A percentile compares a stretch with the other conserved stretches of the same genome.
Conservation (phyloP, 30 jellyfish, hydroid and myxozoan genomes). For the Clytia hemisphaerica region DNA sequence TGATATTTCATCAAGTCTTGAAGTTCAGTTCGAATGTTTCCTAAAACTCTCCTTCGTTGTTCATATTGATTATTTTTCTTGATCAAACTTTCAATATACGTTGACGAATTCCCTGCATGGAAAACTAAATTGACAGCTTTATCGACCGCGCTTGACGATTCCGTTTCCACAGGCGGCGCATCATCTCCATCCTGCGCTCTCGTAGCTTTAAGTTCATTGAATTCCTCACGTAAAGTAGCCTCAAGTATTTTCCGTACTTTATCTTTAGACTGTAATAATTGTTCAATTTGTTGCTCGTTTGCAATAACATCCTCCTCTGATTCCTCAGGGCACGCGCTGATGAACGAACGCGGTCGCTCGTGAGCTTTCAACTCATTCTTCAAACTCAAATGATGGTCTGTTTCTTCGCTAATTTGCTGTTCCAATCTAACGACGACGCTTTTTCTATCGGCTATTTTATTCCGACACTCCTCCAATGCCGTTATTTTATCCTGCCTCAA, state of each 20-base stretch:
- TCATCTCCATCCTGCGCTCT: neutral
- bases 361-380: neutral
- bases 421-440: neutral
- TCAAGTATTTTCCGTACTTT: constrained; percentile 53
- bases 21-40: neutral
- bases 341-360: constrained; percentile 7
- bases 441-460: neutral
- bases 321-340: constrained; percentile 27
- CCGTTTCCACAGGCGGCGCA: neutral
- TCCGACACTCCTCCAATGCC: neutral
- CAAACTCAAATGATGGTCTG: neutral
- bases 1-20: neutral
- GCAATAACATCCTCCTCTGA: constrained; percentile 26
- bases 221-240: constrained; percentile 16
- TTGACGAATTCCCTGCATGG: constrained; percentile 14
- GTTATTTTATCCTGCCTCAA: neutral
- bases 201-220: constrained; percentile 12
- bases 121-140: constrained; percentile 5
- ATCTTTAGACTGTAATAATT: constrained; percentile 46
- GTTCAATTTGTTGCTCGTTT: constrained; percentile 10
- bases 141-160: constrained; percentile 8
- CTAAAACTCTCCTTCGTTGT: constrained; percentile 1
- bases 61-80: neutral
- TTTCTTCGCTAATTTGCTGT: neutral
- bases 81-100: neutral